Percentiles rank a stretch among this genome's conserved stretches.
Conservation (phyloP, 2,797 vertebrate genomes). For the Ceyx erithaca region DNA sequence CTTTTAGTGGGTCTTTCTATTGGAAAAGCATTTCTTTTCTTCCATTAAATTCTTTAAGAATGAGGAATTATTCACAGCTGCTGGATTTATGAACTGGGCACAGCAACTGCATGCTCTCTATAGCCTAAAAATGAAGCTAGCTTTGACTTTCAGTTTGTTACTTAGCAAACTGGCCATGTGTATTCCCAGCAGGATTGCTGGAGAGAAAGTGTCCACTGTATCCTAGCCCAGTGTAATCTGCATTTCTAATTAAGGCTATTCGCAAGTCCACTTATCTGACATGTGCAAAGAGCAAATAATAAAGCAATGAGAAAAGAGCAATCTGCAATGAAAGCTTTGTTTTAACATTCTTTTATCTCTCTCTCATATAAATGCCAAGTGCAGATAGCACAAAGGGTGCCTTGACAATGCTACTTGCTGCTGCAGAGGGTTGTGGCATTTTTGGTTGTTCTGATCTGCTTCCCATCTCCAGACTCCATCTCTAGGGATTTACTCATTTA, state of each 20-base stretch:
- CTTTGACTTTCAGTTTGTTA: neutral
- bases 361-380: neutral
- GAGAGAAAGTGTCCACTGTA: constrained; percentile 27
- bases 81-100: neutral
- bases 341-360: constrained; percentile 41
- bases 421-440: neutral
- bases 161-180: neutral
- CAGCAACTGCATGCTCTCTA: neutral
- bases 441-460: neutral
- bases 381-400: neutral
- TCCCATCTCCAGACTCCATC: neutral
- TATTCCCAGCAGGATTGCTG: constrained; percentile 8
- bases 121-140: neutral
- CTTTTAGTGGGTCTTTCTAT: neutral
- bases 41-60: constrained; percentile 4
- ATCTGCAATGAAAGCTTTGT: constrained; percentile 55
- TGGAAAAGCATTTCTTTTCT: neutral
- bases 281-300: constrained; percentile 50
- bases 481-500: neutral
- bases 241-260: constrained; percentile 67
- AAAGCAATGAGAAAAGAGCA: neutral
- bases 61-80: neutral
- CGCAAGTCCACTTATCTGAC: constrained; percentile 59
- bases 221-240: constrained; percentile 48
- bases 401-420: neutral